Conservation (phyloP, 2,888 invertebrate genomes). For the Mesorhabditis belari region DNA sequence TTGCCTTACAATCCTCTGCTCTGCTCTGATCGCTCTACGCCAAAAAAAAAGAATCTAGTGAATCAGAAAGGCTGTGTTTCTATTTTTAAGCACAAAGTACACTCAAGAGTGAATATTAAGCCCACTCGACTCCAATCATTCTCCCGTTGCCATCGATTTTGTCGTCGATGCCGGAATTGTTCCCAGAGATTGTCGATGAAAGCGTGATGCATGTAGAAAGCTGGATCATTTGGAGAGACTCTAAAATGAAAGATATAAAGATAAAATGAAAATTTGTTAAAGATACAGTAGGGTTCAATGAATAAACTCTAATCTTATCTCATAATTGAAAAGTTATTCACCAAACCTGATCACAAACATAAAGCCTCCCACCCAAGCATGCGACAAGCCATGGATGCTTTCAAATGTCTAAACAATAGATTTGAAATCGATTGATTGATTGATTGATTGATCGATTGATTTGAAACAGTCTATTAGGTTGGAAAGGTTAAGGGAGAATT, state of each 20-base stretch:
- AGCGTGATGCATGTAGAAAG: constrained; percentile 50
- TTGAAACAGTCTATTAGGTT: no score
- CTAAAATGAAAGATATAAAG: constrained; percentile 8
- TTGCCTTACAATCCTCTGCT: no score
- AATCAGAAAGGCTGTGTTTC: no score
- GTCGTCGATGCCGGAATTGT: constrained; percentile 43
- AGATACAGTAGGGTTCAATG: not conserved
- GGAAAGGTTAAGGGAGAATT: no score
- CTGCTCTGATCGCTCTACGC: no score
- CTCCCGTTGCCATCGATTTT: constrained; percentile 42
- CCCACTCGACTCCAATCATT: constrained; percentile 36
- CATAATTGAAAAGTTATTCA: not conserved
- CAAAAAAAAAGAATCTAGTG: no score
- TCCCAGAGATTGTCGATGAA: constrained; percentile 52
- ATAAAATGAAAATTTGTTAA: no score
- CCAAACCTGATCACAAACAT: constrained; percentile 50
- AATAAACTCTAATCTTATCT: not conserved
- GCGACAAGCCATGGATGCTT: constrained; percentile 48
- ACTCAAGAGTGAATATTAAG: no score
- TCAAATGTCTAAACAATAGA: constrained; percentile 39
- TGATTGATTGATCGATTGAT: no score
- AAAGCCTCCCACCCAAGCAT: constrained; percentile 53
- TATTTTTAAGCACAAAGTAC: no score
- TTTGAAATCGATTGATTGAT: not conserved
- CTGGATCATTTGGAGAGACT: constrained; percentile 38